These are phyloP conservation scores for Hucho hucho DNA, from an alignment of 2,113 vertebrate species.

Conservation along the genomic window DNA sequence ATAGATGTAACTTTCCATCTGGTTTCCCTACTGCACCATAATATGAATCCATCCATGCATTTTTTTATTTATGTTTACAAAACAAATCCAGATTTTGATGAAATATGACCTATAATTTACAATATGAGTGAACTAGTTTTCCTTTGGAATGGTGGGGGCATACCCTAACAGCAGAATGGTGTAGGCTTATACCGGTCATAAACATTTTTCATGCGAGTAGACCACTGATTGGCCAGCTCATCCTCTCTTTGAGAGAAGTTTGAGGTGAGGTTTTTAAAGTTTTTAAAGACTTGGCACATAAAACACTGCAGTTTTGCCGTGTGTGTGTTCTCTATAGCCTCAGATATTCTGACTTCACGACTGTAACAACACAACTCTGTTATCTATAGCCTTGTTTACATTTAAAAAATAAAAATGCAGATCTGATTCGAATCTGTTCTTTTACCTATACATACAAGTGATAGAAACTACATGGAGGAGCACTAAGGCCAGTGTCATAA, in stretches of 20 bases:
- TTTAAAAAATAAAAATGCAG: no score
- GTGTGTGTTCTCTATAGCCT: constrained; percentile 8
- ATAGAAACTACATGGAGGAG: background rate
- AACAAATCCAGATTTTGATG: background rate
- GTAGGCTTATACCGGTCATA: no score
- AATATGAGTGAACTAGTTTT: no score
- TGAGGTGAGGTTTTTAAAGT: no score
- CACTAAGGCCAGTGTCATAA: background rate
- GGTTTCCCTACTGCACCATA: background rate
- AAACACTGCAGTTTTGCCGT: background rate
- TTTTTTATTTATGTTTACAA: background rate
- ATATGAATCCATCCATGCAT: no score
- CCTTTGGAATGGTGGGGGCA: no score
- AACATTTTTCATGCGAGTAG: no score
- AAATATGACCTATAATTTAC: no score
- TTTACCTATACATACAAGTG: background rate
- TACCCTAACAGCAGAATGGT: no score
- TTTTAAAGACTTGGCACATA: background rate
- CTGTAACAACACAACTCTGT: background rate
- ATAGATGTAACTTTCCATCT: background rate
- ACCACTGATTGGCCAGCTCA: no score
- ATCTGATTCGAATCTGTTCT: no score
- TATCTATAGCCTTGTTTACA: background rate
- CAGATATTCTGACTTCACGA: constrained; percentile 7
- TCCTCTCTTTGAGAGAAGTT: no score